phyloP scores from a whole-genome alignment of 2,113 vertebrate genomes.

The Lates calcarifer region DNA sequence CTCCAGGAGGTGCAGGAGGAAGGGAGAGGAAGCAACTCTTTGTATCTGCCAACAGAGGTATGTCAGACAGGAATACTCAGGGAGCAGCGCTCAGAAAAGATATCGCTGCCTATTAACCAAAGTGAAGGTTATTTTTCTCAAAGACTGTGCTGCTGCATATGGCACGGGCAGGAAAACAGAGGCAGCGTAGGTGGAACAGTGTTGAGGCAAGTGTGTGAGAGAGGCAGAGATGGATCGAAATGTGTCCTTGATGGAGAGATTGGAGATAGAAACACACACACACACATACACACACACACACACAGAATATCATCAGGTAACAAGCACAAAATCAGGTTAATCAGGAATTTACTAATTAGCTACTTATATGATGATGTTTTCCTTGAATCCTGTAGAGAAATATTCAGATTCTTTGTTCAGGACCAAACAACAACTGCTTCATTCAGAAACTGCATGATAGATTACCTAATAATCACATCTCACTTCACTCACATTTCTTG shows the following conservation, averaged over 20 bases:
- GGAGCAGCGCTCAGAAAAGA: constrained; percentile 36
- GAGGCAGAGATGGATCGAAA: constrained; percentile 3
- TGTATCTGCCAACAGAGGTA: constrained; percentile 57
- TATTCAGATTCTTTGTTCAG: background rate
- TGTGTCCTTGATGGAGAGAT: constrained; percentile 12
- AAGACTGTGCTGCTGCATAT: constrained; percentile 14
- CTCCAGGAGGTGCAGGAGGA: constrained; percentile 40
- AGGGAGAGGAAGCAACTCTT: constrained; percentile 52
- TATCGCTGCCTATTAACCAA: constrained; percentile 43
- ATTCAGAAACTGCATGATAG: background rate
- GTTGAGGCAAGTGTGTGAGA: background rate
- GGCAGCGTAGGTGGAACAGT: background rate
- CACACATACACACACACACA: background rate
- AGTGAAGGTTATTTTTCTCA: background rate
- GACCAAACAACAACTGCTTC: background rate
- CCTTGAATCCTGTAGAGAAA: too few relatives aligned
- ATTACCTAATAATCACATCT: background rate
- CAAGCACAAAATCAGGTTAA: background rate
- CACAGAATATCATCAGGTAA: background rate
- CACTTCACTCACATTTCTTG: background rate
- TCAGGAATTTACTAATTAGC: background rate
- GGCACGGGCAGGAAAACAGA: constrained; percentile 1
- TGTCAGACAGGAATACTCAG: constrained; percentile 58
- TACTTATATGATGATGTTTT: too few relatives aligned
- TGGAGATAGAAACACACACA: background rate